phyloP scores from a whole-genome alignment of 2,888 invertebrate species.

The Zhengitettix transpicula region DNA sequence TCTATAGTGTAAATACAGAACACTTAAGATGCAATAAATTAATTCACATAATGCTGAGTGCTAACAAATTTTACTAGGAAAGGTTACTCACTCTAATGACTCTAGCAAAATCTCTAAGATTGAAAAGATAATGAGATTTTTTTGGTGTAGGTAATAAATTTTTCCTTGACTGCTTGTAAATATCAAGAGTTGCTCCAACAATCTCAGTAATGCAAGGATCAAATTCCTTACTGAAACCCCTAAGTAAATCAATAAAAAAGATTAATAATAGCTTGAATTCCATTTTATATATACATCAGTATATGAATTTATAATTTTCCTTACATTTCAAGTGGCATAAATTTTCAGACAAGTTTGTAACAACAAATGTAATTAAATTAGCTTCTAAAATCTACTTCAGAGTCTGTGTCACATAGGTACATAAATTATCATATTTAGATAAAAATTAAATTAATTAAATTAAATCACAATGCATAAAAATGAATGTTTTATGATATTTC shows the following conservation, averaged over 20 bases:
- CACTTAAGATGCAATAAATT: too few relatives aligned
- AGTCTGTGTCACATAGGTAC: too few relatives aligned
- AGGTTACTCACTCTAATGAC: conserved; percentile 54
- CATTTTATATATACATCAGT: not conserved
- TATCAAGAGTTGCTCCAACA: conserved; percentile 67
- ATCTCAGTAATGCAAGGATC: conserved; percentile 83
- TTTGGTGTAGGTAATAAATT: conserved; percentile 80
- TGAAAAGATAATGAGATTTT: conserved; percentile 90
- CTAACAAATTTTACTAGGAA: not conserved
- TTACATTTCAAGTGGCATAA: too few relatives aligned
- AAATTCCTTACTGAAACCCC: conserved; percentile 88
- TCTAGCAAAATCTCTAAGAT: conserved; percentile 82
- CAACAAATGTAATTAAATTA: too few relatives aligned
- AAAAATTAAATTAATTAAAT: too few relatives aligned
- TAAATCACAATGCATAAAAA: too few relatives aligned
- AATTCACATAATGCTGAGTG: not conserved
- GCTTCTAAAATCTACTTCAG: too few relatives aligned
- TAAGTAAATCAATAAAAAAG: conserved; percentile 27
- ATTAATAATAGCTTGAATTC: not conserved
- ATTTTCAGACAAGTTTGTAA: too few relatives aligned
- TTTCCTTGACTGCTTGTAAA: conserved; percentile 69
- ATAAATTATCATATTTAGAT: too few relatives aligned
- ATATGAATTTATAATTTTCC: too few relatives aligned
- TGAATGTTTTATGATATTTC: too few relatives aligned
- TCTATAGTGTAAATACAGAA: too few relatives aligned